These are phyloP conservation scores for Myoxocephalus aenaeus DNA, from an alignment of 2,797 vertebrate species.

Conservation along the genomic window DNA sequence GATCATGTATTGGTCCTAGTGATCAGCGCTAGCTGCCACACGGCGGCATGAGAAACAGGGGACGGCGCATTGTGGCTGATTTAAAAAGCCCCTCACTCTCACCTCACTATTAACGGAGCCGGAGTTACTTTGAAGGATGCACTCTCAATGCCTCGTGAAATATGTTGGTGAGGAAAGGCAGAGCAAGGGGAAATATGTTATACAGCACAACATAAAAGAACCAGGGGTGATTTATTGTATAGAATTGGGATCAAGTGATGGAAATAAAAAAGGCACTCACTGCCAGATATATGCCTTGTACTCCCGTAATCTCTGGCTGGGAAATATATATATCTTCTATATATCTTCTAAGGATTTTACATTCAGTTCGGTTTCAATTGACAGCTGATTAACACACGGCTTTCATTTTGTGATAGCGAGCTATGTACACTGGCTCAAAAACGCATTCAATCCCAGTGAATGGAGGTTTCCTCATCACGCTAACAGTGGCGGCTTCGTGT, in stretches of 20 bases:
- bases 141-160: constrained; percentile 44
- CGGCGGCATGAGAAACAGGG: constrained; percentile 71
- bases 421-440: background rate
- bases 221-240: constrained; percentile 17
- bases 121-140: constrained; percentile 52
- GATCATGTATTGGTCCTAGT: constrained; percentile 75
- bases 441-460: constrained; percentile 4
- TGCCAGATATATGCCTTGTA: background rate
- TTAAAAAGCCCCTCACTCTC: constrained; percentile 66
- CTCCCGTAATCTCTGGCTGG: background rate
- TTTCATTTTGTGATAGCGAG: background rate
- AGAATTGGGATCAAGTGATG: constrained; percentile 1
- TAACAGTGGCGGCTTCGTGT: background rate
- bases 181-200: constrained; percentile 11
- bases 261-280: constrained; percentile 5
- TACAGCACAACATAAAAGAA: constrained; percentile 19
- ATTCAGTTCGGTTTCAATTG: background rate
- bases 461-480: background rate
- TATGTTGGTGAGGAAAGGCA: constrained; percentile 31
- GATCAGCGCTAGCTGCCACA: constrained; percentile 67
- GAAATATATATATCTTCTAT: background rate
- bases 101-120: constrained; percentile 62
- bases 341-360: background rate
- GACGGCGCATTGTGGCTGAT: constrained; percentile 56
- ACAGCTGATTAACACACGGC: background rate